phyloP scores from a whole-genome alignment of 2,888 invertebrate genomes.

The Dryocosmus kuriphilus region DNA sequence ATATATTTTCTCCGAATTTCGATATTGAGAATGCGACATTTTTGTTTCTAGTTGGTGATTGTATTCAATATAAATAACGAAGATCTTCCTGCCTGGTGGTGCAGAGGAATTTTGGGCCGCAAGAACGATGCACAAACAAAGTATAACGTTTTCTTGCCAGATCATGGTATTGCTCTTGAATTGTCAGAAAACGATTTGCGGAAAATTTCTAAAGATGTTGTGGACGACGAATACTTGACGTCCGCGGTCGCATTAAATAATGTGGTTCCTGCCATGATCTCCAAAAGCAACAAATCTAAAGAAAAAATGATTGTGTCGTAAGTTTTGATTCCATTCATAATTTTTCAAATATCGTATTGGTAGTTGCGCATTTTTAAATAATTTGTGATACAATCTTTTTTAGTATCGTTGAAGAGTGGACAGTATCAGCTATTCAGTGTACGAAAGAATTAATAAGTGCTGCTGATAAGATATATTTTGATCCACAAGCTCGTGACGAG shows the following conservation, averaged over 20 bases:
- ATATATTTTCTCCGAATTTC: background rate
- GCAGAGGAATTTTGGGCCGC: conserved; percentile 59
- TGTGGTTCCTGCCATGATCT: conserved; percentile 57
- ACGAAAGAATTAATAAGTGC: conserved; percentile 60
- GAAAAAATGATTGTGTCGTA: conserved; percentile 7
- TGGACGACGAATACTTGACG: conserved; percentile 57
- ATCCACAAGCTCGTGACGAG: conserved; percentile 58
- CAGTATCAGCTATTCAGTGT: conserved; percentile 58
- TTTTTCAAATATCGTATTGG: background rate
- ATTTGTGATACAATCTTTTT: conserved; percentile 1
- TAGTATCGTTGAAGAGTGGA: conserved; percentile 63
- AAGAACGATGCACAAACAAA: conserved; percentile 41
- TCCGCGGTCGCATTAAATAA: conserved; percentile 58
- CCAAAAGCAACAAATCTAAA: conserved; percentile 19
- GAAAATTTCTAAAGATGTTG: conserved; percentile 42
- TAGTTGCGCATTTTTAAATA: background rate
- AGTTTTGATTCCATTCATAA: background rate
- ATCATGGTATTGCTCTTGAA: conserved; percentile 59
- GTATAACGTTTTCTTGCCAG: conserved; percentile 59
- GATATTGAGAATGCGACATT: no score
- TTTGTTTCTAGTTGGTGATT: conserved; percentile 45
- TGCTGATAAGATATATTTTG: conserved; percentile 64
- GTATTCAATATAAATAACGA: conserved; percentile 31
- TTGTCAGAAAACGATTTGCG: conserved; percentile 55
- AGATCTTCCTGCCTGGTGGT: conserved; percentile 58